Evolutionary conservation across 1,140 invertebrate species (phyloP), one percentile per base, ranked within the genome.

Genomic region (Maconellicoccus hirsutus): DNA sequence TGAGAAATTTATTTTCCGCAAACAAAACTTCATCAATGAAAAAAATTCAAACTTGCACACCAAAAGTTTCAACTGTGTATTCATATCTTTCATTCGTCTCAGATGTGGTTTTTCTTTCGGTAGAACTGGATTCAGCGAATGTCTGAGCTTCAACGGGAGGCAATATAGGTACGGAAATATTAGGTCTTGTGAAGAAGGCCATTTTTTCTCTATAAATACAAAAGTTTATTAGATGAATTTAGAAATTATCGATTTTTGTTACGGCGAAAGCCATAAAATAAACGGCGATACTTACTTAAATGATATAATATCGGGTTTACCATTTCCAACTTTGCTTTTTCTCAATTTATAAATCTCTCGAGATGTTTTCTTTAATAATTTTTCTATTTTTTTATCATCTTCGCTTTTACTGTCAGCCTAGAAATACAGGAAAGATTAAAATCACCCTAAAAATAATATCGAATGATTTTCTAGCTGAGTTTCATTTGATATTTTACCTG

Each of bases 261-360:
- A 25, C 22, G 69, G 42, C 12, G 29, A 33, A 59, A 12, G 21
- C 4, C 12, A 12, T 19, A 16, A 7, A 59, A 70, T 42, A n/a
- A 70, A 70, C 4, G n/a, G 3, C 16, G 16, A 21, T 59, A 87
- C 89, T 86, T 80, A 96, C 93, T 93, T 94, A 80, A 97, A 96
- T 22, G 92, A 93, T 75, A 93, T 89, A 72, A 94, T 83, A 79
- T 96, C 93, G 0, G 93, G 92, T 78, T 92, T 90, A 71, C 91
- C 89, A 74, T 90, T 89, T n/a, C 90, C 90, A 74, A 89, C 90
- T 76, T 92, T 89, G 27, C 89, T 92, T 79, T 91, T 91, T 71
- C 93, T 80, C 61, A 97, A 80, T 74, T 93, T 90, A 78, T 96
- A 94, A 72, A 96, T 92, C 80, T 95, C 92, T 76, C 91, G 86